These are phyloP conservation scores for Stylophora pistillata DNA, from an alignment of 64 coral and sea anemone species.

Conservation along the genomic window DNA sequence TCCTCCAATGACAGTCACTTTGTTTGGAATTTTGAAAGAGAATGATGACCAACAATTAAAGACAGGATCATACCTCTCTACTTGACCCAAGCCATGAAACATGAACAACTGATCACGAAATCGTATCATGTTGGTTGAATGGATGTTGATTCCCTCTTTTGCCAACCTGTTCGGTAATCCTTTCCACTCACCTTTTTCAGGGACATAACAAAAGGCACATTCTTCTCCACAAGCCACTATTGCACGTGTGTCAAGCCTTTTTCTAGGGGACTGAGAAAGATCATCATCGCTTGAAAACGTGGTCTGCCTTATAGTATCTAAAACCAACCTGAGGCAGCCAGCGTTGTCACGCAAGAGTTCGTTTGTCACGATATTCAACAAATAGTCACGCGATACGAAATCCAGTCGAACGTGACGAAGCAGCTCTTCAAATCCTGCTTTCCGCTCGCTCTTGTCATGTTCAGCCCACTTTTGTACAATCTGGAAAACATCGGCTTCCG, in stretches of 20 bases:
- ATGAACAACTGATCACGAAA: background rate
- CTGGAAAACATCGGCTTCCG: background rate
- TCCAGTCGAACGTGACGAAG: background rate
- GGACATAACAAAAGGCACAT: background rate
- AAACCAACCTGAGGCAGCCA: background rate
- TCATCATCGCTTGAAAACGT: background rate
- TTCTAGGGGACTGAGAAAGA: background rate
- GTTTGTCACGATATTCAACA: background rate
- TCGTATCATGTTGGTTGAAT: too few species aligned
- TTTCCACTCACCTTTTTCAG: background rate
- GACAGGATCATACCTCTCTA: background rate
- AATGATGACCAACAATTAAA: background rate
- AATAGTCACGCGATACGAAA: background rate
- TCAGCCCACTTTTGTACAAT: background rate
- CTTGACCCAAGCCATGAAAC: background rate
- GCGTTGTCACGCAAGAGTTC: background rate
- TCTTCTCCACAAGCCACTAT: background rate
- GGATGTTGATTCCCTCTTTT: too few species aligned
- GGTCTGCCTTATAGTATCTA: background rate
- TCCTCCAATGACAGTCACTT: background rate
- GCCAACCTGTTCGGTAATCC: background rate
- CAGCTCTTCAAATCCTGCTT: background rate
- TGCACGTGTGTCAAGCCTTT: background rate
- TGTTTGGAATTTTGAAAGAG: too few species aligned
- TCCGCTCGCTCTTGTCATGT: background rate